phyloP scores from a whole-genome alignment of 2,888 invertebrate genomes.

The Scelioninae gen. 1 region DNA sequence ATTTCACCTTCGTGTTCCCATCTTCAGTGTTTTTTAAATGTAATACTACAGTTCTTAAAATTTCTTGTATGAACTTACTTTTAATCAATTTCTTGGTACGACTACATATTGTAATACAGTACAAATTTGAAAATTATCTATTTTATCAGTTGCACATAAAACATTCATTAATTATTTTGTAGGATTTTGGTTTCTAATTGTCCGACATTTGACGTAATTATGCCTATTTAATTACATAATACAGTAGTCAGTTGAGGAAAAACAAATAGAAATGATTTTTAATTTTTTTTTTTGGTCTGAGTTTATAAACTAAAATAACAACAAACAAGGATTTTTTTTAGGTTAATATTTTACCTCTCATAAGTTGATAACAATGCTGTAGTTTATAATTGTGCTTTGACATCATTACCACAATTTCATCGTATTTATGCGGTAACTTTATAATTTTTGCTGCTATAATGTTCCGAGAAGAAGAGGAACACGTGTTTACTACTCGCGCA shows the following conservation, averaged over 20 bases:
- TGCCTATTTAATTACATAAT: not conserved
- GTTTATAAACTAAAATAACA: too few species aligned
- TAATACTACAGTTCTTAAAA: slow-evolving; percentile 36
- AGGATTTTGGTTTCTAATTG: slow-evolving; percentile 1
- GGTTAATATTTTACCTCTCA: too few species aligned
- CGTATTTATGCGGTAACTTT: not conserved
- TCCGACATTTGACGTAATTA: slow-evolving; percentile 27
- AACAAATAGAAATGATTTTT: too few species aligned
- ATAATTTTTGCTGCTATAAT: not conserved
- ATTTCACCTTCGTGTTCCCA: slow-evolving; percentile 32
- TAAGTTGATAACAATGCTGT: not conserved
- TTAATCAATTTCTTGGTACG: slow-evolving; percentile 39
- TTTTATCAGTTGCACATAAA: slow-evolving; percentile 40
- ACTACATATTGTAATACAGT: slow-evolving; percentile 39
- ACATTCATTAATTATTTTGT: slow-evolving; percentile 34
- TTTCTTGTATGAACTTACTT: slow-evolving; percentile 50
- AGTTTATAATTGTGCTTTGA: slow-evolving; percentile 2
- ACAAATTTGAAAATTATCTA: slow-evolving; percentile 41
- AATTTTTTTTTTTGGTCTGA: too few species aligned
- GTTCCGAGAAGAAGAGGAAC: slow-evolving; percentile 24
- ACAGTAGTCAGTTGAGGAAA: too few species aligned
- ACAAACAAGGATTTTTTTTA: too few species aligned
- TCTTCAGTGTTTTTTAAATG: slow-evolving; percentile 41
- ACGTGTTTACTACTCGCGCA: slow-evolving; percentile 9
- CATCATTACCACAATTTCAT: not conserved